Evolutionary conservation across 2,888 invertebrate species (phyloP), one percentile per base, ranked within the genome.

Genomic region (Suillia variegata): DNA sequence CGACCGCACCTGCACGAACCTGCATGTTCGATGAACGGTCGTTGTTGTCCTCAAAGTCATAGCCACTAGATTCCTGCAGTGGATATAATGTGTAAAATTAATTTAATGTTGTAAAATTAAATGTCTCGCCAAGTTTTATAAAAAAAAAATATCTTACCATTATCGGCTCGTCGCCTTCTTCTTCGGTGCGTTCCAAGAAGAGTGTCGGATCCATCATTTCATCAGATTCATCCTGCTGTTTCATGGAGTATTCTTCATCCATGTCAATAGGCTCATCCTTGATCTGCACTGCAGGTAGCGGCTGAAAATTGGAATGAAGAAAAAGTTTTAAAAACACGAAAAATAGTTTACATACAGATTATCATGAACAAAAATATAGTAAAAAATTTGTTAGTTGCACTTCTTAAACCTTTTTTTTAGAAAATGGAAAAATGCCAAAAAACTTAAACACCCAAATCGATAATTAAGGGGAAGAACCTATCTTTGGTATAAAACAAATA

Each of bases 161-260:
- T 52, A 77, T 63, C 20, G 75, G 71, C 58, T 76, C 70, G 54
- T 78, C 76, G 55, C 74, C 78, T 54, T 80, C 80, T 31, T 76
- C 80, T 62, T 78, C 78, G 56, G 73, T 78, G 47, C 80, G 80
- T 61, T 80, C 81, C 64, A 82, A 73, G 70, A 81, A 82, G 66
- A 82, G 73, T 45, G 76, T 78, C 26, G 82, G 82, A 73, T 82
- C 82, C 51, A 82, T 73, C 78, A 78, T 77, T 59, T 80, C 80
- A 61, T 81, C 78, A 51, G 75, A 76, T 56, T 79, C 79, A 58
- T 80, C 80, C 56, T 76, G 72, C 38, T 69, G 68, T 45, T 74
- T 70, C 66, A 70, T 69, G 59, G 73, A 73, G 62, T 74, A 79
- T 31, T 80, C 79, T 54, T 80, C 80, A 15, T 80, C 80, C 47